Conservation (phyloP, 2,888 invertebrate species). For the Lacanobia wlatinum region DNA sequence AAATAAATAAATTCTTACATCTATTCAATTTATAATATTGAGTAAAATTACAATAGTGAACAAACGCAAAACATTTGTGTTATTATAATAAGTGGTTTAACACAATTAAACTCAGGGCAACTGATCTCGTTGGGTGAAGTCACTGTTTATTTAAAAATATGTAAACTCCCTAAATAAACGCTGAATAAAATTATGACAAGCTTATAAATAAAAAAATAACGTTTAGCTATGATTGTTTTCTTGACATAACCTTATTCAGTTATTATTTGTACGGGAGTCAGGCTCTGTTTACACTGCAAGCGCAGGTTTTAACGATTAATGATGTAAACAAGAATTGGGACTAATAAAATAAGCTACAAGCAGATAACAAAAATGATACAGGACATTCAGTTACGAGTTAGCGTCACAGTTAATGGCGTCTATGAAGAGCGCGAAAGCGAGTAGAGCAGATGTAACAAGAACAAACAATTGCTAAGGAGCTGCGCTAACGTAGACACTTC, state of each 20-base stretch:
- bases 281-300: neutral
- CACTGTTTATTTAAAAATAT: neutral
- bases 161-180: neutral
- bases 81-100: constrained; percentile 35
- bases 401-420: neutral
- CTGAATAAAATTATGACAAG: constrained; percentile 26
- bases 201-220: constrained; percentile 27
- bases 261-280: neutral
- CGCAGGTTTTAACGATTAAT: neutral
- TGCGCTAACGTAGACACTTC: too few relatives aligned
- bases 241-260: constrained; percentile 22
- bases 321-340: neutral
- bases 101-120: constrained; percentile 7
- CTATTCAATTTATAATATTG: constrained; percentile 50
- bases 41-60: constrained; percentile 54
- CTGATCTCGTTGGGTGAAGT: neutral
- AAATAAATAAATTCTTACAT: constrained; percentile 66
- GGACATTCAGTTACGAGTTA: constrained; percentile 10
- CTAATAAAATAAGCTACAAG: constrained; percentile 12
- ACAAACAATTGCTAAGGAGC: too few relatives aligned
- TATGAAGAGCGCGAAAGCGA: neutral
- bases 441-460: neutral
- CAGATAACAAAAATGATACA: constrained; percentile 33
- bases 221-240: constrained; percentile 7
- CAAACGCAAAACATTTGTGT: constrained; percentile 55